A percentile compares a stretch with the other conserved stretches of the same genome.
phyloP scores from a whole-genome alignment of 2,888 invertebrate species.

The Cephus rjabovi region DNA sequence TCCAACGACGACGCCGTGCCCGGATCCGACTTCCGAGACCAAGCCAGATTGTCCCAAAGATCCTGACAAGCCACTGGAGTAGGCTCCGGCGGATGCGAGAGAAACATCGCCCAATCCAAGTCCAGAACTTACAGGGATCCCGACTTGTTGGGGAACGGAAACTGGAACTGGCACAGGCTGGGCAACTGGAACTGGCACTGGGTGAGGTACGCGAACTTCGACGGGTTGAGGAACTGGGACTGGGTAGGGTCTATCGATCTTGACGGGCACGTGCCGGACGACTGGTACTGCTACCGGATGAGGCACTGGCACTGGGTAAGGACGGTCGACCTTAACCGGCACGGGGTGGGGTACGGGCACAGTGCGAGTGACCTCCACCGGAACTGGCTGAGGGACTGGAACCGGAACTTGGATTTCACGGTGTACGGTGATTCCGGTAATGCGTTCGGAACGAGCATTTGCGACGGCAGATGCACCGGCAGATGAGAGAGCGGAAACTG shows the following conservation, averaged over 20 bases:
- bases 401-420: conserved; percentile 42
- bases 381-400: conserved; percentile 44
- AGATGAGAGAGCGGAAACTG: no score
- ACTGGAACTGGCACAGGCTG: conserved; percentile 35
- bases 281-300: conserved; percentile 44
- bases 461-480: not conserved
- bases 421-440: conserved; percentile 43
- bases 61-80: not conserved
- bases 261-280: conserved; percentile 42
- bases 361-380: conserved; percentile 40
- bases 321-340: conserved; percentile 42
- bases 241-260: conserved; percentile 44
- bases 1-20: conserved; percentile 21
- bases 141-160: not conserved
- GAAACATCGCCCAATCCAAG: no score
- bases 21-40: conserved; percentile 10
- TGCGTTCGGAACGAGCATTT: conserved; percentile 26
- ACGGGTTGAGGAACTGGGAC: conserved; percentile 37
- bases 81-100: no score
- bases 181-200: conserved; percentile 40
- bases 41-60: not conserved
- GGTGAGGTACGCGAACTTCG: conserved; percentile 40
- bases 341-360: conserved; percentile 44
- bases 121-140: not conserved
- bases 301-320: conserved; percentile 36